phyloP scores from a whole-genome alignment of 2,888 invertebrate genomes.

The Heliconius sara region DNA sequence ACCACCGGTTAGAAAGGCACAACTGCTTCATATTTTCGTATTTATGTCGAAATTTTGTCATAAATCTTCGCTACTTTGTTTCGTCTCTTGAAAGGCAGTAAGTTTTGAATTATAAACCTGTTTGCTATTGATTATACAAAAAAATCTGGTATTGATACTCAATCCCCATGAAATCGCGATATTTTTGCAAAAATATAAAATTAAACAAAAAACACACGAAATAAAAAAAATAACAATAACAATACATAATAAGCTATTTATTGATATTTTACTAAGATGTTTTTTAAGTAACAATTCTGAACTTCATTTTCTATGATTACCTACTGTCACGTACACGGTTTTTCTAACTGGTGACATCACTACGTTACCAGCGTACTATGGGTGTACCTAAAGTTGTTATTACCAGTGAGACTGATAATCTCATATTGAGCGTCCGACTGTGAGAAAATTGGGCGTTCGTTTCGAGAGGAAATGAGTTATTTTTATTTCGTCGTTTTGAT shows the following conservation, averaged over 20 bases:
- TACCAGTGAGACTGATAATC: neutral
- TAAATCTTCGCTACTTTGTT: too few species aligned
- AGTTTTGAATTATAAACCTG: neutral
- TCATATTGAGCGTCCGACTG: too few species aligned
- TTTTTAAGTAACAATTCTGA: neutral
- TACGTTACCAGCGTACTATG: too few species aligned
- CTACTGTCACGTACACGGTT: neutral
- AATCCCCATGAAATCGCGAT: too few species aligned
- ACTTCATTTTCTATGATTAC: conserved; percentile 3
- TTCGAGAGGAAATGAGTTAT: neutral
- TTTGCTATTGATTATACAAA: too few species aligned
- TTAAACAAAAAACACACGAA: neutral
- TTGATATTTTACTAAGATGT: neutral
- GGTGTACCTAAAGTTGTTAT: neutral
- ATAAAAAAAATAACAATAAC: neutral
- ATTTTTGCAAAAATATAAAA: neutral
- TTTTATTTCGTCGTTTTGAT: neutral
- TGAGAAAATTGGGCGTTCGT: too few species aligned
- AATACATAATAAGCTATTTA: neutral
- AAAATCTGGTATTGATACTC: too few species aligned
- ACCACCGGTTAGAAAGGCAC: too few species aligned
- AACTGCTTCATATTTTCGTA: too few species aligned
- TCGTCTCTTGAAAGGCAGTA: neutral
- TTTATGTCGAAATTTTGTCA: too few species aligned
- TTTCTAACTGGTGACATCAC: conserved; percentile 3